Conservation (phyloP, 2,888 invertebrate species). For the Diarsia rubi region DNA sequence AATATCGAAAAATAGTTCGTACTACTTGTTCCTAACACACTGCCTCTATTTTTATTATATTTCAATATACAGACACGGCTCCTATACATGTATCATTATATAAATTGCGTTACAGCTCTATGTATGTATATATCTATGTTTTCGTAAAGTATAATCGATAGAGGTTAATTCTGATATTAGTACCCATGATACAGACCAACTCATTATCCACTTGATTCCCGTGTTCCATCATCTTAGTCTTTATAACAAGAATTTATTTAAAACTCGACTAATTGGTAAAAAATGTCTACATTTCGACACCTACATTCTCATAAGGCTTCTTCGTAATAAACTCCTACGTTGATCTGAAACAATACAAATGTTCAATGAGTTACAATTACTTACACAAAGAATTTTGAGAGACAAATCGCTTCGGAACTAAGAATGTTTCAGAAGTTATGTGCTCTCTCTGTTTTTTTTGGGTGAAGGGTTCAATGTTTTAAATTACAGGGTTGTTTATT, state of each 20-base stretch:
- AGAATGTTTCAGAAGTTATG: conserved; percentile 45
- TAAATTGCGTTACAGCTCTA: conserved; percentile 61
- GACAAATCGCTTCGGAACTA: conserved; percentile 20
- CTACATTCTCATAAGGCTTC: conserved; percentile 90
- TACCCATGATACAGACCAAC: conserved; percentile 73
- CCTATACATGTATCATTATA: conserved; percentile 59
- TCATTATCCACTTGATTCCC: conserved; percentile 86
- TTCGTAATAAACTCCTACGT: conserved; percentile 90
- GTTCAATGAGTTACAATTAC: conserved; percentile 19
- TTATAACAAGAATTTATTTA: conserved; percentile 83
- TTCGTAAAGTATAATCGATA: conserved; percentile 67
- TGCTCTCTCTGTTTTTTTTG: conserved; percentile 26
- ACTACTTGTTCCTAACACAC: conserved; percentile 57
- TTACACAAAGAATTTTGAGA: conserved; percentile 13
- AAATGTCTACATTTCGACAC: conserved; percentile 87
- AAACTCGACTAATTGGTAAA: conserved; percentile 86
- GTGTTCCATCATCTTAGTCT: conserved; percentile 84
- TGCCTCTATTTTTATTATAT: conserved; percentile 60
- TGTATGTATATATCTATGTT: conserved; percentile 62
- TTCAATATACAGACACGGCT: conserved; percentile 58
- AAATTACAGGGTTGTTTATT: conserved; percentile 15
- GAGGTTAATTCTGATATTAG: conserved; percentile 67
- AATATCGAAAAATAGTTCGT: conserved; percentile 52
- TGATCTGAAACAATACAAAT: conserved; percentile 85
- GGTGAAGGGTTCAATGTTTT: conserved; percentile 28